These are phyloP conservation scores for Chloebia gouldiae DNA, from an alignment of 2,113 vertebrate species.

Conservation along the genomic window DNA sequence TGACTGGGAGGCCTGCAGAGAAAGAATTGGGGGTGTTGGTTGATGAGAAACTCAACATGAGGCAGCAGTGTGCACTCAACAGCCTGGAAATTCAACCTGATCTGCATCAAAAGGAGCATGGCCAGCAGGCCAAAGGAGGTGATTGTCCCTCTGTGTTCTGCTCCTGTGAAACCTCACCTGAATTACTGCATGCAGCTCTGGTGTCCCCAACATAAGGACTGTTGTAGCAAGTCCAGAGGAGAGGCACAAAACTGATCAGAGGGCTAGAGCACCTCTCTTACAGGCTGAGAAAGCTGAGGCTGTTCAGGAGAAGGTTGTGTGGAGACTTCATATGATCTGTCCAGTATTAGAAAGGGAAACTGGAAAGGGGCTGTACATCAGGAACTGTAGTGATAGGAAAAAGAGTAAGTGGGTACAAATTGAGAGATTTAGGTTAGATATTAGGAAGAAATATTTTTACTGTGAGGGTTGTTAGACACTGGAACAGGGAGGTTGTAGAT, in stretches of 20 bases:
- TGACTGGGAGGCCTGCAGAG: rapidly evolving
- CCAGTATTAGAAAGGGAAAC: background rate
- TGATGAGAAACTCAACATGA: background rate
- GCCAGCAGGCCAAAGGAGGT: background rate
- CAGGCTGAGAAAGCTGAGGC: background rate
- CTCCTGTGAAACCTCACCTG: background rate
- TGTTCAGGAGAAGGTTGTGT: background rate
- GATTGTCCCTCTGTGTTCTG: background rate
- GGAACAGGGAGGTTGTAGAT: background rate
- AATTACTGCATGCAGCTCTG: background rate
- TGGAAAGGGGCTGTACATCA: background rate
- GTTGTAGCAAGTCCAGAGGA: background rate
- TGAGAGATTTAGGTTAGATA: background rate
- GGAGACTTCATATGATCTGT: background rate
- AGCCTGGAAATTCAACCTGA: background rate
- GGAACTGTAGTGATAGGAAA: background rate
- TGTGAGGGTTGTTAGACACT: background rate
- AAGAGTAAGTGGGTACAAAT: background rate
- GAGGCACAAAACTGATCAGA: background rate
- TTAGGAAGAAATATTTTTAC: background rate
- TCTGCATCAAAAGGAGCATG: background rate
- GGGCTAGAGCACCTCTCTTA: background rate
- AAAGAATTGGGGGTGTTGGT: background rate
- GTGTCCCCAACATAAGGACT: background rate
- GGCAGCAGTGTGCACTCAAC: rapidly evolving